These are phyloP conservation scores for Epinephelus malabaricus DNA, from an alignment of 2,797 vertebrate species.

Conservation along the genomic window DNA sequence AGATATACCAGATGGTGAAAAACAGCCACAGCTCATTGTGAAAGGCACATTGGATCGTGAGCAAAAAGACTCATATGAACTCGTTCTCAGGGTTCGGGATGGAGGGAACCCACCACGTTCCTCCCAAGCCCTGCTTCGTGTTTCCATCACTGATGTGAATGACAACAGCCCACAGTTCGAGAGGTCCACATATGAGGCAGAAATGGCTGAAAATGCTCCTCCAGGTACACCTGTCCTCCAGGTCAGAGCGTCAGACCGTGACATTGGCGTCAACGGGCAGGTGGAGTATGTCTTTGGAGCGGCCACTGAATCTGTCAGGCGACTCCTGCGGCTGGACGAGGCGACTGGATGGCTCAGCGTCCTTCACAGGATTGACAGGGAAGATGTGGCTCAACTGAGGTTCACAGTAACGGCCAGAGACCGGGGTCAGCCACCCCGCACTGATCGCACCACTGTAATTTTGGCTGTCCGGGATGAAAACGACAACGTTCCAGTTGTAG, in stretches of 20 bases:
- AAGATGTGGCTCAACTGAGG: constrained; percentile 94
- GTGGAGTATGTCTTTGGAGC: constrained; percentile 97
- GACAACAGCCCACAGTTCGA: constrained; percentile 98
- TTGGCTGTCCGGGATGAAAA: constrained; percentile 95
- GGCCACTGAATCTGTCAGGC: constrained; percentile 92
- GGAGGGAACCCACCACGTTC: constrained; percentile 94
- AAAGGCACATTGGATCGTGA: constrained; percentile 96
- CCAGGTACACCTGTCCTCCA: constrained; percentile 96
- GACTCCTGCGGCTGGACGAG: constrained; percentile 93
- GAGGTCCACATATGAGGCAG: constrained; percentile 93
- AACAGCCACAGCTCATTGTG: constrained; percentile 97
- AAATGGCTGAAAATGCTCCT: constrained; percentile 95
- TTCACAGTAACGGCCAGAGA: constrained; percentile 94
- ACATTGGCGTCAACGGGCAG: constrained; percentile 96
- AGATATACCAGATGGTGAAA: constrained; percentile 96
- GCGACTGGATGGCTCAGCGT: constrained; percentile 96
- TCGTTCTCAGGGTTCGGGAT: constrained; percentile 93
- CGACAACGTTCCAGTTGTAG: constrained; percentile 94
- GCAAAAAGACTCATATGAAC: constrained; percentile 94
- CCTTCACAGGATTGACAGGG: constrained; percentile 94
- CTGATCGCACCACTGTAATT: constrained; percentile 93
- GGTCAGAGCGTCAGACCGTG: constrained; percentile 92
- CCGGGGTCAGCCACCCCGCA: constrained; percentile 94
- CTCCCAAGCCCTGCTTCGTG: constrained; percentile 94
- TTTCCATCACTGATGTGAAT: constrained; percentile 97